Evolutionary conservation across 2,797 vertebrate species (phyloP).

Genomic region (Phylloscopus collybita): DNA sequence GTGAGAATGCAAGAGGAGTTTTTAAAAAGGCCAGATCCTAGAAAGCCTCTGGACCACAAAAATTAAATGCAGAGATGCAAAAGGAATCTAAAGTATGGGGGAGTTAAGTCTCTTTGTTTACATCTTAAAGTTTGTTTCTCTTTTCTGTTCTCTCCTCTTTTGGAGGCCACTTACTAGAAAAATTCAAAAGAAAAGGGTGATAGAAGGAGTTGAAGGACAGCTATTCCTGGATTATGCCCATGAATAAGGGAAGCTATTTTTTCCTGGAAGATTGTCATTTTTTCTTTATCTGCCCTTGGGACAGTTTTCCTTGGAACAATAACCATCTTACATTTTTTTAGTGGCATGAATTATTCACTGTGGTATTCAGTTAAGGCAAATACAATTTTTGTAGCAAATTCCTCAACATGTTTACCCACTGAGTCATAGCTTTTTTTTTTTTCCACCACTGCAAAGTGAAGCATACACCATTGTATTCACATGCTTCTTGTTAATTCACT

Average conservation of each 20-base stretch:
- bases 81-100: background rate
- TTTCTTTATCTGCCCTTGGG: constrained; percentile 51
- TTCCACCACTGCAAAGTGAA: background rate
- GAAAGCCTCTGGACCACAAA: background rate
- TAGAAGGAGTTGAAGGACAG: constrained; percentile 43
- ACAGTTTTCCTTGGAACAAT: constrained; percentile 62
- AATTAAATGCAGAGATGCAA: background rate
- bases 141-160: background rate
- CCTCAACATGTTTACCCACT: constrained; percentile 44
- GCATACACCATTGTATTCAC: constrained; percentile 41
- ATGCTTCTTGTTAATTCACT: constrained; percentile 25
- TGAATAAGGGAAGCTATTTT: constrained; percentile 45
- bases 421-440: constrained; percentile 4
- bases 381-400: constrained; percentile 56
- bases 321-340: constrained; percentile 45
- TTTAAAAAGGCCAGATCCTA: background rate
- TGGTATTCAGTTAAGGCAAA: constrained; percentile 71
- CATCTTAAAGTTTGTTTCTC: background rate
- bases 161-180: constrained; percentile 13
- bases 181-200: constrained; percentile 20
- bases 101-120: background rate
- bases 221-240: constrained; percentile 35
- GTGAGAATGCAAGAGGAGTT: background rate
- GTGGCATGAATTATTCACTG: constrained; percentile 64
- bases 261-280: constrained; percentile 43